These are phyloP conservation scores for Drepana falcataria DNA, from an alignment of 2,888 invertebrate genomes.

Conservation along the genomic window DNA sequence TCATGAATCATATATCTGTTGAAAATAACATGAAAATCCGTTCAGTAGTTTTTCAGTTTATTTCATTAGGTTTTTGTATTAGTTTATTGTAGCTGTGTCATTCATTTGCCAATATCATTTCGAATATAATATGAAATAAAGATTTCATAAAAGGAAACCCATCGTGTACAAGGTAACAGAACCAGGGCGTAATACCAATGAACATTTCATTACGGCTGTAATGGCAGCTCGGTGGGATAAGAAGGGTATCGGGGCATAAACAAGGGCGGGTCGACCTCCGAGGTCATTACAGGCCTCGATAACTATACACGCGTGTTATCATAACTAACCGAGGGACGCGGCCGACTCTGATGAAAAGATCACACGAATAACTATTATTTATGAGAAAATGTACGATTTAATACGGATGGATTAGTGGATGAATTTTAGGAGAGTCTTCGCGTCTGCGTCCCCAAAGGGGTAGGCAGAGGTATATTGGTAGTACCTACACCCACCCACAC, in stretches of 20 bases:
- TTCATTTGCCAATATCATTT: background rate
- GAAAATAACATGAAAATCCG: no score
- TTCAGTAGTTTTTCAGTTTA: no score
- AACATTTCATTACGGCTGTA: conserved; percentile 1
- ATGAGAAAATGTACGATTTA: no score
- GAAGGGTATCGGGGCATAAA: conserved; percentile 5
- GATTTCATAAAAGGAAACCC: background rate
- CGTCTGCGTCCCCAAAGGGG: no score
- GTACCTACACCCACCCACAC: no score
- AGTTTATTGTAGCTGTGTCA: background rate
- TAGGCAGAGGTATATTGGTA: no score
- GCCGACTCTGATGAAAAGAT: background rate
- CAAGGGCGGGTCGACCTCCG: background rate
- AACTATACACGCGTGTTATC: background rate
- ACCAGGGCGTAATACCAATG: background rate
- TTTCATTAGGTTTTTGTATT: no score
- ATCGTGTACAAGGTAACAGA: background rate
- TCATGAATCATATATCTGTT: no score
- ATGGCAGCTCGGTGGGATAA: background rate
- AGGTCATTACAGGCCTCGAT: conserved; percentile 1
- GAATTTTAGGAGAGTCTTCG: no score
- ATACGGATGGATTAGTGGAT: no score
- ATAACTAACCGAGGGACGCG: background rate
- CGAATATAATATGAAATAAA: background rate
- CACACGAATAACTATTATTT: background rate